Percentiles rank a stretch among this genome's conserved stretches.
Evolutionary conservation across 2,797 vertebrate genomes (phyloP).

Genomic region (Oophaga sylvatica): DNA sequence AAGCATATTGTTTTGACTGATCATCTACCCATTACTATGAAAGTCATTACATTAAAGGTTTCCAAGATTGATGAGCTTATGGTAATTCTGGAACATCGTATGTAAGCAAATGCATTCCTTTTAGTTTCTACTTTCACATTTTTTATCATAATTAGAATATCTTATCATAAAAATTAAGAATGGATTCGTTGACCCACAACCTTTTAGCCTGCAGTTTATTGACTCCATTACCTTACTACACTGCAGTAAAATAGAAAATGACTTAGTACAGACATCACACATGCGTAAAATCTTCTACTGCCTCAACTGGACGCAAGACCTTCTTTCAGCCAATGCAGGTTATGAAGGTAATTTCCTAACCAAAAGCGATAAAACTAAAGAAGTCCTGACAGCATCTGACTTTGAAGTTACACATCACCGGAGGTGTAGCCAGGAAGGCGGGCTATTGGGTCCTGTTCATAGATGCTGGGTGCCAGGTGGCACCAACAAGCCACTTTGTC

Average conservation of each 20-base stretch:
- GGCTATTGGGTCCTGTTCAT: too few species aligned
- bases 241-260: too few species aligned
- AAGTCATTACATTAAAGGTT: neutral
- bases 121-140: neutral
- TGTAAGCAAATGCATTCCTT: neutral
- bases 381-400: neutral
- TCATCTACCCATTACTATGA: neutral
- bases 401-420: neutral
- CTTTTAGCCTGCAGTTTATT: neutral
- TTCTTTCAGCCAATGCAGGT: too few species aligned
- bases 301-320: too few species aligned
- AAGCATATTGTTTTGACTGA: neutral
- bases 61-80: slow-evolving; percentile 6
- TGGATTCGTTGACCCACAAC: neutral
- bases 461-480: too few species aligned
- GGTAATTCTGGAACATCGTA: neutral
- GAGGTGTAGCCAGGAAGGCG: too few species aligned
- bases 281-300: too few species aligned
- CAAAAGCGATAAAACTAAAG: neutral
- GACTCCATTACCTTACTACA: too few species aligned
- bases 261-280: too few species aligned
- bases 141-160: neutral
- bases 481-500: too few species aligned
- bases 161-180: neutral
- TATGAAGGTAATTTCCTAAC: too few species aligned